A percentile compares a stretch with the other conserved stretches of the same genome.
These are phyloP conservation scores for Hippoglossus hippoglossus DNA, from an alignment of 2,797 vertebrate species.

Conservation along the genomic window DNA sequence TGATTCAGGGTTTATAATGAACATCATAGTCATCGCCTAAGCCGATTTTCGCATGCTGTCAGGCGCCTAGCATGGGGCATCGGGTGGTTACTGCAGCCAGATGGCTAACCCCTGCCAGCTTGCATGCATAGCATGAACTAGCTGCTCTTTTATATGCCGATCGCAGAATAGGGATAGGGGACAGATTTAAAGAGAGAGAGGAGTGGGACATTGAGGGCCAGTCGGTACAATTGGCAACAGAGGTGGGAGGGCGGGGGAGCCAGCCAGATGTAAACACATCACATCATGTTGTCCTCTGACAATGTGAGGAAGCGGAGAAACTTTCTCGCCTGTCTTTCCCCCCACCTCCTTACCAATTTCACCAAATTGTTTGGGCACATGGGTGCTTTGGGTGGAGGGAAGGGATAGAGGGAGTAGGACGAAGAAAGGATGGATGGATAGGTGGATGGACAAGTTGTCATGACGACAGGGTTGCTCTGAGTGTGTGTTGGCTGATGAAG, in stretches of 20 bases:
- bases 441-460: constrained; percentile 96
- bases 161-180: constrained; percentile 54
- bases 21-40: constrained; percentile 66
- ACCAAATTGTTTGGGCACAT: constrained; percentile 25
- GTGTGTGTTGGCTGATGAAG: constrained; percentile 91
- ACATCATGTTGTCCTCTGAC: constrained; percentile 79
- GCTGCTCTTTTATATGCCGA: constrained; percentile 76
- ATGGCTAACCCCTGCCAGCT: constrained; percentile 82
- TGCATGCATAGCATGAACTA: constrained; percentile 60
- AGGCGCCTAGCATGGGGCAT: constrained; percentile 78
- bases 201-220: constrained; percentile 58
- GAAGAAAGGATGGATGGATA: constrained; percentile 63
- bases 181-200: constrained; percentile 58
- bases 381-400: constrained; percentile 65
- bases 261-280: constrained; percentile 87
- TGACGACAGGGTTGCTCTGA: constrained; percentile 93
- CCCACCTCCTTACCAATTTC: constrained; percentile 37
- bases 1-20: constrained; percentile 45
- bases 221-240: constrained; percentile 59
- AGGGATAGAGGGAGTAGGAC: constrained; percentile 45
- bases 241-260: constrained; percentile 60
- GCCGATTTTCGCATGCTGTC: constrained; percentile 80
- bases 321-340: constrained; percentile 49
- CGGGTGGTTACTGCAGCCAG: constrained; percentile 72
- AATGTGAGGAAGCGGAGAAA: constrained; percentile 76